Evolutionary conservation across 64 coral and sea anemone species (phyloP), one percentile per base, ranked within the genome.

Genomic region (Platygyra sinensis): DNA sequence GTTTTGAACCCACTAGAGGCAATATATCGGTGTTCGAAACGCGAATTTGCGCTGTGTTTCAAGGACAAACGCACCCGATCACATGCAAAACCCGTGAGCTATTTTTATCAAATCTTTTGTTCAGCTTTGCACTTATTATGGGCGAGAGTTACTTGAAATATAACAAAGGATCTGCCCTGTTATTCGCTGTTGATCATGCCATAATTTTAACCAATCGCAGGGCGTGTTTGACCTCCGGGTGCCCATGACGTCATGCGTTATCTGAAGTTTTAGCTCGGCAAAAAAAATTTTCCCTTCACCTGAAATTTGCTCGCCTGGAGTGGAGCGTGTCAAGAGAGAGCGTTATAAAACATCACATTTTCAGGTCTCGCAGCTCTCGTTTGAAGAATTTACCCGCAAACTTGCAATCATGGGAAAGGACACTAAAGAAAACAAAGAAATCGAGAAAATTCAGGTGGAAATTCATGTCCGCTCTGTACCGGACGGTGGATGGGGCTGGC

Each of bases 401-500:
- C 31, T 4, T 13, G 19, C 18, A 7, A 32, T 67, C 31, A 85
- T 85, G 81, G 81, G 81, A 71, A 85, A 76, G 64, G 64, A 54
- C 32, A 87, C 27, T 11, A 72, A 77, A 30, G 90, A 86, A 57
- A 87, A 39, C 19, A 63, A 33, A 50, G 33, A 87, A 86, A 80
- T 65, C 19, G 74, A 72, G n/a, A 62, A 76, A 24, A 62, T 52
- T 75, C 33, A 80, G 8, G 80, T 87, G 30, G 55, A 65, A 50
- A 72, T 92, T 30, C 59, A 78, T 30, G 74, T 78, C 10, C 82
- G 24, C 19, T 36, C 54, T 9, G 55, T 92, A 16, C 94, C 94
- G 22, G 94, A 95, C 15, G 94, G 94, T 12, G 94, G 94, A n/a
- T 95, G 94, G 94, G 94, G 94, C 2, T 95, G 94, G 94, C 42